Evolutionary conservation across 2,113 vertebrate species (phyloP).

Genomic region (Deroptyus accipitrinus): DNA sequence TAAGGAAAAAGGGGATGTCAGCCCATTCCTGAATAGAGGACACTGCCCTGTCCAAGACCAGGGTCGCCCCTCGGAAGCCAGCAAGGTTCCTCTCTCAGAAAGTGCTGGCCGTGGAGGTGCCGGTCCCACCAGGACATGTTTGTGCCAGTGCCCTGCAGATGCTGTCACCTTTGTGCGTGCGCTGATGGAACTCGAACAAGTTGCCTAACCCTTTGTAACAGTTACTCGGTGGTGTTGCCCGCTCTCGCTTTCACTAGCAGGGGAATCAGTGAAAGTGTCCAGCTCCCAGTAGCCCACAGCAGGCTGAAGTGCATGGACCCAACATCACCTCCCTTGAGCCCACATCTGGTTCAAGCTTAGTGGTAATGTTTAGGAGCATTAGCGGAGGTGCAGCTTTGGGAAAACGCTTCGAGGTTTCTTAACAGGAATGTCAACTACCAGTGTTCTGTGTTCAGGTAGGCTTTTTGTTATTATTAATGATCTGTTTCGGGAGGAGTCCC

Average conservation of each 20-base stretch:
- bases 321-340: background rate
- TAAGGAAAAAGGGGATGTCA: background rate
- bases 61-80: background rate
- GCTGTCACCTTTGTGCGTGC: rapidly evolving
- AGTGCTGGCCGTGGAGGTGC: background rate
- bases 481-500: background rate
- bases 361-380: rapidly evolving
- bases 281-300: rapidly evolving
- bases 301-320: background rate
- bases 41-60: rapidly evolving
- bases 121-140: rapidly evolving
- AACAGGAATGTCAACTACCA: background rate
- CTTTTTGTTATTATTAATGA: rapidly evolving
- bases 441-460: too few relatives aligned
- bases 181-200: rapidly evolving
- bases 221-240: background rate
- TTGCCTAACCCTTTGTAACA: background rate
- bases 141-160: background rate
- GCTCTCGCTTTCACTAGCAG: background rate
- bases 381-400: background rate
- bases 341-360: rapidly evolving
- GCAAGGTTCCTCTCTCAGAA: background rate
- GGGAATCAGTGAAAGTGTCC: background rate
- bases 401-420: background rate
- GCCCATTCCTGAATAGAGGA: background rate